A percentile compares a stretch with the other conserved stretches of the same genome.
Conservation (phyloP, 2,797 vertebrate species). For the Parauchenoglanis ngamensis region DNA sequence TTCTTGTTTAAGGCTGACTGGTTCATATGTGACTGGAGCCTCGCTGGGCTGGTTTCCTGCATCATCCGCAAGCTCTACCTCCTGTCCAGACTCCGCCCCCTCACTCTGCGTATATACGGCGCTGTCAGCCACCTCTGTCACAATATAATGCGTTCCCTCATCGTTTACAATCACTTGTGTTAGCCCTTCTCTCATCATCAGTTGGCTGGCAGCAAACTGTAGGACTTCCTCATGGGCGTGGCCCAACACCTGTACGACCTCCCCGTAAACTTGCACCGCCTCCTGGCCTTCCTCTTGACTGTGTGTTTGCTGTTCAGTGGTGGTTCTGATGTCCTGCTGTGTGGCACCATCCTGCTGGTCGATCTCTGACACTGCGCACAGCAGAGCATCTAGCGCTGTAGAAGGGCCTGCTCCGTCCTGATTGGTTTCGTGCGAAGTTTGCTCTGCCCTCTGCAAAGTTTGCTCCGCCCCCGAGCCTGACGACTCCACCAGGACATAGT, state of each 20-base stretch:
- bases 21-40: slow-evolving; percentile 74
- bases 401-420: slow-evolving; percentile 76
- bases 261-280: slow-evolving; percentile 71
- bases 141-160: slow-evolving; percentile 94
- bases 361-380: slow-evolving; percentile 91
- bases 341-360: slow-evolving; percentile 74
- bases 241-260: slow-evolving; percentile 75
- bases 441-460: slow-evolving; percentile 57
- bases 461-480: slow-evolving; percentile 43
- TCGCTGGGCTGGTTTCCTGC: slow-evolving; percentile 62
- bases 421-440: slow-evolving; percentile 44
- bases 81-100: slow-evolving; percentile 26
- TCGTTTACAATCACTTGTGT: slow-evolving; percentile 94
- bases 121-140: slow-evolving; percentile 87
- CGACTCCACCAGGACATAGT: slow-evolving; percentile 87
- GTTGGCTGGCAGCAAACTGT: slow-evolving; percentile 88
- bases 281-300: slow-evolving; percentile 50
- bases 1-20: slow-evolving; percentile 30
- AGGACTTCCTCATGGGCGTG: slow-evolving; percentile 78
- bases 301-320: slow-evolving; percentile 31
- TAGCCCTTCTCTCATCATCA: slow-evolving; percentile 90
- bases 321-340: slow-evolving; percentile 48
- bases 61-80: slow-evolving; percentile 60
- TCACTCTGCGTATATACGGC: slow-evolving; percentile 74
- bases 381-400: slow-evolving; percentile 88